These are phyloP conservation scores for Drosophila parabipectinata DNA, from an alignment of 1,140 invertebrate genomes.

Conservation along the genomic window DNA sequence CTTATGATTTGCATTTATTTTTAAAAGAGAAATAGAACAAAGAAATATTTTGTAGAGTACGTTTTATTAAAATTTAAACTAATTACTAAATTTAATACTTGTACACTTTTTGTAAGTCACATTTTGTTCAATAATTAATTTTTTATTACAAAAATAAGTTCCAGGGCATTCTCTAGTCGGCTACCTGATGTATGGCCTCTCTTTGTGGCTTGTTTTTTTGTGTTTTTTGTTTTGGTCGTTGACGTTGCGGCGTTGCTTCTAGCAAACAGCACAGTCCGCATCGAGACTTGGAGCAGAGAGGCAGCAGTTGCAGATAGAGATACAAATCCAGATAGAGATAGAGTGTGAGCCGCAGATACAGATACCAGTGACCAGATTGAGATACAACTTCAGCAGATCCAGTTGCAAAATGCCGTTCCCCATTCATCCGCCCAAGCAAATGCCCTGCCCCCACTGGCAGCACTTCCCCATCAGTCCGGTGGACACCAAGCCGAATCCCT, in stretches of 20 bases:
- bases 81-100: too few species aligned
- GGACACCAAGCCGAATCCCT: constrained; percentile 61
- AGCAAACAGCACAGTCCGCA: constrained; percentile 63
- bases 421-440: constrained; percentile 77
- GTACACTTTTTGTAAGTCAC: too few species aligned
- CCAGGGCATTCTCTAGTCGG: constrained; percentile 29
- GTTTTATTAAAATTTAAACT: too few species aligned
- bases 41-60: too few species aligned
- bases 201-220: constrained; percentile 28
- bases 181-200: constrained; percentile 7
- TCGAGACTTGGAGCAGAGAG: constrained; percentile 56
- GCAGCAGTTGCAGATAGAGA: constrained; percentile 27
- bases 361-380: constrained; percentile 10
- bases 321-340: neutral
- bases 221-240: constrained; percentile 70
- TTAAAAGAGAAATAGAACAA: too few species aligned
- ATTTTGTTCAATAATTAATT: too few species aligned
- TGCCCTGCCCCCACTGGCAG: constrained; percentile 82
- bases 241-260: constrained; percentile 61
- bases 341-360: constrained; percentile 6
- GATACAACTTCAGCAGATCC: constrained; percentile 9
- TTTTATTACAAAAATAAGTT: too few species aligned
- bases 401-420: constrained; percentile 71
- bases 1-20: too few species aligned
- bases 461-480: constrained; percentile 76